Evolutionary conservation across 2,888 invertebrate genomes (phyloP), one percentile per base, ranked within the genome.

Genomic region (Hesperia comma): DNA sequence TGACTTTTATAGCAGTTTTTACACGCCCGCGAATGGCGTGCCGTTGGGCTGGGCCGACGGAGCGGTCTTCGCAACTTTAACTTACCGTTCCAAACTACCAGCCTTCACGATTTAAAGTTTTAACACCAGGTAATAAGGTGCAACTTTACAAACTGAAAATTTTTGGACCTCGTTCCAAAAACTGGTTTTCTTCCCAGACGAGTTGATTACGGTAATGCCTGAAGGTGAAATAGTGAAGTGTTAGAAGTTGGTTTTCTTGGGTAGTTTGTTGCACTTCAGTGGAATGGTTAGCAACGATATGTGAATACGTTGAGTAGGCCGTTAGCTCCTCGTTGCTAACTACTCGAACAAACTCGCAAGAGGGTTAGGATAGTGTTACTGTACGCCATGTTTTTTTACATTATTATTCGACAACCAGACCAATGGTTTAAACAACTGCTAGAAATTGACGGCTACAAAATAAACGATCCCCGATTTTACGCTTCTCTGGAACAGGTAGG

Each of bases 1-100:
- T 83, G 80, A 79, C 75, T 88, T 86, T 87, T 87, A 87, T 81
- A 75, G 79, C 77, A 80, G 78, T 86, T 88, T 87, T 87, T 87
- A 84, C 84, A 83, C 78, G 74, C 77, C 81, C 81, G 74, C 79
- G 74, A 78, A 79, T 71, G 75, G 72, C 69, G 63, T 73, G 75
- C 72, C 74, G 61, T 71, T 72, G 70, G 72, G 71, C 75, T 75
- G 75, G 75, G 69, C 73, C 71, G 74, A 72, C 71, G 66, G 63
- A 68, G 54, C 63, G 68, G 62, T 69, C 67, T 67, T 68, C 63
- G 77, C 70, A 75, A 75, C 63, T 73, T 75, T 71, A 56, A 58
- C 67, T 66, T 70, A 56, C 72, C n/a, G 37, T 49, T 46, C 7
- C 5, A 43, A 62, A 60, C 10, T 8, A 51, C 17, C 7, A 1